Evolutionary conservation across 2,113 vertebrate genomes (phyloP), one percentile per base, ranked within the genome.

Genomic region (Chloroceryle aenea): DNA sequence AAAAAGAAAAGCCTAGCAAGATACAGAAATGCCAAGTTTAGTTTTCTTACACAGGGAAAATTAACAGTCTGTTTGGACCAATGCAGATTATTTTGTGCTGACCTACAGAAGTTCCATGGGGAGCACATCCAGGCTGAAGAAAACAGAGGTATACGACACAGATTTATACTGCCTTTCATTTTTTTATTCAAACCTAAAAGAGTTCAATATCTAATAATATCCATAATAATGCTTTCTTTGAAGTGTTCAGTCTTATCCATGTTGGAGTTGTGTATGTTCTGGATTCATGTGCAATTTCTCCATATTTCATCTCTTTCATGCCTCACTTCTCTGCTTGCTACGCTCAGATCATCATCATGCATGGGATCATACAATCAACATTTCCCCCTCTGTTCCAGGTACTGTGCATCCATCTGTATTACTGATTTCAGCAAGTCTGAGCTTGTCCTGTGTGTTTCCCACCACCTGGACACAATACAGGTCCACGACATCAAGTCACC

Each of bases 1-100:
- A 72, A 76, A 92, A 95, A 73, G 58, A 82, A 95, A 90, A 95
- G 83, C 72, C 93, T 52, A 64, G 71, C 52, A 61, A 68, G 52
- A 79, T 32, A 34, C 38, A 79, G 32, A 92, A 83, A 59, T 56
- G 71, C 83, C 40, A 76, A 25, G 32, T 43, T 88, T 42, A 63
- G 71, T 56, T 45, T 48, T 69, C 32, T 64, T 19, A 72, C 29
- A 75, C 29, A 64, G 21, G 76, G 90, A 80, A 87, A 92, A 79
- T 82, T 32, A 64, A 80, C 47, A 74, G 75, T 47, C 71, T 75
- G 50, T 52, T 69, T 85, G 86, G 56, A 79, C 50, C 62, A 73
- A 59, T 58, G 75, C 66, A 85, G 78, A 63, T 69, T 78, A 63
- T 53, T 59, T 38, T 40, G 59, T 47, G 40, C 84, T 75, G 55